Conservation (phyloP, 2,113 vertebrate genomes). For the Brachypodius melanocephalos region DNA sequence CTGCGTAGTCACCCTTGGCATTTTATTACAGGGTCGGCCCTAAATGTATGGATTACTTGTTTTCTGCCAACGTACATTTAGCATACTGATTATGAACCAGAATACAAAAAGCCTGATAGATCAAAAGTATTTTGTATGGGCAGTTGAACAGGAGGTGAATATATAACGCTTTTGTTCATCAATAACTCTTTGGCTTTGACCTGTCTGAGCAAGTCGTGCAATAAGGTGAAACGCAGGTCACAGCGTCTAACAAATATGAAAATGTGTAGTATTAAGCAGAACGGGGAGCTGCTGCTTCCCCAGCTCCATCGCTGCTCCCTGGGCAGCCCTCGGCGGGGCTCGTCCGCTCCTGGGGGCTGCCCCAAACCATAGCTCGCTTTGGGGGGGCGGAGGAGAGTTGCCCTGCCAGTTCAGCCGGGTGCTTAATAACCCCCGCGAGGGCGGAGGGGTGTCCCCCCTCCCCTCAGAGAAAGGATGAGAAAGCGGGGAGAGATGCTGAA, state of each 20-base stretch:
- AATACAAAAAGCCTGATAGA: slow-evolving; percentile 74
- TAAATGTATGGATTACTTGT: slow-evolving; percentile 45
- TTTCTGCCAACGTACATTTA: slow-evolving; percentile 54
- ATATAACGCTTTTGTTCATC: slow-evolving; percentile 93
- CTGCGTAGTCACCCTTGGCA: not conserved
- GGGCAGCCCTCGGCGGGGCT: not conserved
- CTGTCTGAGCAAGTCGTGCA: slow-evolving; percentile 88
- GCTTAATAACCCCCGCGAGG: not conserved
- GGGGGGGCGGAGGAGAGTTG: not conserved
- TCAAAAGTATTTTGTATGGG: slow-evolving; percentile 80
- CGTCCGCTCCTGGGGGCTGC: not conserved
- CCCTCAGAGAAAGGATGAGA: not conserved
- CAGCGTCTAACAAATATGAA: slow-evolving; percentile 90
- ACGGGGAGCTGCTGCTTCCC: not conserved
- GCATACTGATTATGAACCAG: slow-evolving; percentile 67
- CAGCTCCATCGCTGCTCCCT: not conserved
- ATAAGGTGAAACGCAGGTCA: slow-evolving; percentile 99
- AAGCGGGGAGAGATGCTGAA: not conserved
- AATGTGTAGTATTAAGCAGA: slow-evolving; percentile 71
- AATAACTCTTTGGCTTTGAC: slow-evolving; percentile 97
- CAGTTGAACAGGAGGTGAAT: slow-evolving; percentile 87
- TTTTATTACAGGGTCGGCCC: not conserved
- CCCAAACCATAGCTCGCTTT: not conserved
- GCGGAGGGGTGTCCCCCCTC: not conserved
- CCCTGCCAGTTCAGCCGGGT: not conserved